Base-by-base conservation (phyloP, 2,888 invertebrate genomes). In the Agonopterix heracliana region DNA sequence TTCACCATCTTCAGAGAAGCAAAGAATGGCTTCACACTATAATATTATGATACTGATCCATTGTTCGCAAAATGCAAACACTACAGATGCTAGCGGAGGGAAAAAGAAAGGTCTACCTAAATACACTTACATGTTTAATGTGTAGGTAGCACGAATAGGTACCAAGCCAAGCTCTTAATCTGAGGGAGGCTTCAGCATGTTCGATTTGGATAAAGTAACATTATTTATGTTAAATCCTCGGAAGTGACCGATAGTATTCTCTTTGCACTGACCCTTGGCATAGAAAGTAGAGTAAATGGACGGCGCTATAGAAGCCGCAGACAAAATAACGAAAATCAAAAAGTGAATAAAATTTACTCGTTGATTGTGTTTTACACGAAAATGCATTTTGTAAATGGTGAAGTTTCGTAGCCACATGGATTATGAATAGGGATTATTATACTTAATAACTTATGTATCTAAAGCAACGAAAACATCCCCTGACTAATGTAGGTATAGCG, bases 241-340 rank as follows among this genome's bases (percentile, higher is more conserved):
- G 26, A 81, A 81, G 54, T 84, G 82, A 2, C 56, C 52, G 11
- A 71, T 46, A 1, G 82, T 74, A 3, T 76, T 76, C 46, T 83
- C 84, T 1, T 45, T 26, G 53, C 84, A 85, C n/a, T 46, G 47
- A 41, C 41, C 41, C 11, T 60, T 35, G 1, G 50, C 48, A 45
- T 74, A 77, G 53, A 76, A 69, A 11, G 80, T 75, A 9, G 78
- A 74, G 52, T 78, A 84, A 41, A 83, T 57, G 0, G 84, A 61
- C 0, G 78, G 81, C n/a, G 61, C 58, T 13, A 84, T 54, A 0
- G 85, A 72, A 2, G 66, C 44, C 2, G 78, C 12, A 2, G 75
- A 71, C n/a, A 84, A 54, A 3, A 73, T 5, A 2, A 68, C 34
- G 49, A 83, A 76, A 5, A 78, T 12, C 2, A 72, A 11, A 9